Conservation (phyloP, 2,113 vertebrate species). For the Pavo muticus region DNA sequence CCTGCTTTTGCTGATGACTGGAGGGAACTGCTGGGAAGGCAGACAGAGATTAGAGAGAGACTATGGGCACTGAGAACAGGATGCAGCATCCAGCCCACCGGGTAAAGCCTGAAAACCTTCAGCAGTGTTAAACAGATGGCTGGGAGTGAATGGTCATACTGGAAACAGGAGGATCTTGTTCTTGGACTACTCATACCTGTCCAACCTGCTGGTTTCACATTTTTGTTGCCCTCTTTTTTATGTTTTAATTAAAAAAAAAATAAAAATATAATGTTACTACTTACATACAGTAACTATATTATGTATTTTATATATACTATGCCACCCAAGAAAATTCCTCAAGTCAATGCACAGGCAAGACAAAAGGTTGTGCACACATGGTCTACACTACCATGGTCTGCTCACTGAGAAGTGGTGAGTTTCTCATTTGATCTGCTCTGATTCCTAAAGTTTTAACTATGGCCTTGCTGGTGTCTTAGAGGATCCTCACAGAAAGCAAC, state of each 20-base stretch:
- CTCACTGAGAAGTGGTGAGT: not conserved
- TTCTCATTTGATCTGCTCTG: not conserved
- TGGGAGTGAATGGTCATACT: not conserved
- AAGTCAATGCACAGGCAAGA: not conserved
- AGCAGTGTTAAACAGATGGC: fast-evolving
- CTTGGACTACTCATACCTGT: not conserved
- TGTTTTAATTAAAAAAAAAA: not conserved
- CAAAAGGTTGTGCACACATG: not conserved
- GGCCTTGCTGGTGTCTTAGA: not conserved
- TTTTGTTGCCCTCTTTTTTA: not conserved
- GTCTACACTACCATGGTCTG: not conserved
- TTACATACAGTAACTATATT: not conserved
- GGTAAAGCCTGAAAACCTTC: not conserved
- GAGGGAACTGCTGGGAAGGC: constrained; percentile 26
- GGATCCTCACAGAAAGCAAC: not conserved
- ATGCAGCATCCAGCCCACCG: not conserved
- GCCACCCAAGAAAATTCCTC: not conserved
- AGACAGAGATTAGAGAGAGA: not conserved
- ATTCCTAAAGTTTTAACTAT: constrained; percentile 17
- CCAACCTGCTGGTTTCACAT: not conserved
- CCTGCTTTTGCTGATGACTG: constrained; percentile 37
- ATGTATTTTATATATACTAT: not conserved
- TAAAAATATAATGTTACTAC: not conserved
- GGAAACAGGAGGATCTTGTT: not conserved
- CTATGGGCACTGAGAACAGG: not conserved